These are phyloP conservation scores for Dreissena polymorpha DNA, from an alignment of 1,140 invertebrate genomes.

Conservation along the genomic window DNA sequence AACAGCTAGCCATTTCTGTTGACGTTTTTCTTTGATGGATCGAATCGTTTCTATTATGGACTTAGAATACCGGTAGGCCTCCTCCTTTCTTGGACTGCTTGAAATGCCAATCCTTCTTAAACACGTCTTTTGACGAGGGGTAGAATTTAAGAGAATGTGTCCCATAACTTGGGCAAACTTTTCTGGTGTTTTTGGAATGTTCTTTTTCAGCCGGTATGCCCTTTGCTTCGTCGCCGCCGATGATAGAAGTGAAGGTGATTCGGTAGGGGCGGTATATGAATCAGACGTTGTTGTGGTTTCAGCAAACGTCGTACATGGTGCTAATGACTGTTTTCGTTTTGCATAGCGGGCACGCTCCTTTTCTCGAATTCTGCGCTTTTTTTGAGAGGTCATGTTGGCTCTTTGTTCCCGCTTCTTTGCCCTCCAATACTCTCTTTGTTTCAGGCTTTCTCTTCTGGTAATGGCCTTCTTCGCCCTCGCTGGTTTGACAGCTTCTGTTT, in stretches of 20 bases:
- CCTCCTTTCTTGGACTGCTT: constrained; percentile 3
- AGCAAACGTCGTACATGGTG: neutral
- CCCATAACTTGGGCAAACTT: constrained; percentile 13
- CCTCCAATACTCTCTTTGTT: constrained; percentile 1
- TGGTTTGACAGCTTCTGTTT: neutral
- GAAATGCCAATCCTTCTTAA: neutral
- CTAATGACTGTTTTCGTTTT: neutral
- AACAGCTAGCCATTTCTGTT: constrained; percentile 9
- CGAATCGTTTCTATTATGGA: neutral
- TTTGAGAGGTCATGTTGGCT: neutral
- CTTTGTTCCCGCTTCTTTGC: neutral
- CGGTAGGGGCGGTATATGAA: neutral
- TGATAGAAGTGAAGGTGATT: constrained; percentile 4
- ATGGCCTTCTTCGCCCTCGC: neutral
- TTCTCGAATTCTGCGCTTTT: neutral
- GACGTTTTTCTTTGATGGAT: constrained; percentile 15
- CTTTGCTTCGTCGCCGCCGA: constrained; percentile 2
- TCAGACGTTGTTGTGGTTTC: neutral
- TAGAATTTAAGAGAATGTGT: neutral
- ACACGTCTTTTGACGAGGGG: neutral
- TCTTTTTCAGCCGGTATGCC: constrained; percentile 33
- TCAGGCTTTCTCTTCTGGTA: neutral
- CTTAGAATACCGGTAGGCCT: neutral
- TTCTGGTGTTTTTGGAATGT: constrained; percentile 4
- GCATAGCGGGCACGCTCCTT: neutral